Conservation (phyloP, 2,113 vertebrate genomes). For the Zosterops pallidus region DNA sequence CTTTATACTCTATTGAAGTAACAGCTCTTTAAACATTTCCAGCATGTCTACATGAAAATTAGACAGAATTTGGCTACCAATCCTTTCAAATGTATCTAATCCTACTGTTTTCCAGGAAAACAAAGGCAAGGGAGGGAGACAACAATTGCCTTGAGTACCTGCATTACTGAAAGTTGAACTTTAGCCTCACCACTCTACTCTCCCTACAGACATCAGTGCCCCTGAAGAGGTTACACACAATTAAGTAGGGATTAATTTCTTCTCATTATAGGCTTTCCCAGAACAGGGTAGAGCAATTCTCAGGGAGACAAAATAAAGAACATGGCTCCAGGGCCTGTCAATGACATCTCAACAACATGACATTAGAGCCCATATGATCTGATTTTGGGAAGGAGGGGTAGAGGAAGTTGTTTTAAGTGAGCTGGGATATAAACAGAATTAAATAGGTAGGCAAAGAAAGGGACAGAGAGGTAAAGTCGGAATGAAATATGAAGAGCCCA, state of each 20-base stretch:
- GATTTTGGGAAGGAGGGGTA: background rate
- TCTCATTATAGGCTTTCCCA: background rate
- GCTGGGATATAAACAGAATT: background rate
- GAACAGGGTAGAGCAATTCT: background rate
- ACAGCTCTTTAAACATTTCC: background rate
- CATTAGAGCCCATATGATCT: background rate
- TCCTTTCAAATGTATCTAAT: background rate
- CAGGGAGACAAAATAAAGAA: background rate
- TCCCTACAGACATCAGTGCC: background rate
- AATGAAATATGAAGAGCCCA: background rate
- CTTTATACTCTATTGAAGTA: background rate
- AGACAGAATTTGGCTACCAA: background rate
- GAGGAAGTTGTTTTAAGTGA: background rate
- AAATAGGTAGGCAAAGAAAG: background rate
- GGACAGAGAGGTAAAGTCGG: background rate
- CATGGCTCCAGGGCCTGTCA: background rate
- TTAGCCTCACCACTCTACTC: background rate
- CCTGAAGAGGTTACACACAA: background rate
- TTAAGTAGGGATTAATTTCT: background rate
- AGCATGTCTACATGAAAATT: background rate
- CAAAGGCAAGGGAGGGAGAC: fast-evolving
- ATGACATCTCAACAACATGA: fast-evolving
- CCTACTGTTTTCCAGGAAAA: background rate
- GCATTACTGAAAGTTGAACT: background rate
- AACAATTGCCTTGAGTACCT: background rate